Evolutionary conservation across 2,113 vertebrate species (phyloP).

Genomic region (Thalassoma bifasciatum): DNA sequence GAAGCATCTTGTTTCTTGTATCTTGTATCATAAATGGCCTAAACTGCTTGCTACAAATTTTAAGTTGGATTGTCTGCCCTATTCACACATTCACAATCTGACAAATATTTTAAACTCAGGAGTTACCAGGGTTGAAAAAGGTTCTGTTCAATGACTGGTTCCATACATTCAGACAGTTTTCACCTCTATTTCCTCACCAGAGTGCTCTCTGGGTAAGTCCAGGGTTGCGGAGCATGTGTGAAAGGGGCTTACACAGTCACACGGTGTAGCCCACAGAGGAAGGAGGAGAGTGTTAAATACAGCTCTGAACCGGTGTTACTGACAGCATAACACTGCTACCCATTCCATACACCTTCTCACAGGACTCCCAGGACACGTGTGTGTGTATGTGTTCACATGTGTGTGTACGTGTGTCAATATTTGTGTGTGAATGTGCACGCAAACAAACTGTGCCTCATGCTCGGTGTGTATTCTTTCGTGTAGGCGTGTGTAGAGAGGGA

Average conservation of each 20-base stretch:
- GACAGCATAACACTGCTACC: constrained; percentile 11
- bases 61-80: too few species aligned
- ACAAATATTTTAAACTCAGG: background rate
- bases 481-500: background rate
- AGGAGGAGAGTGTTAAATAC: background rate
- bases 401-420: background rate
- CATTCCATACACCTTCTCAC: constrained; percentile 2
- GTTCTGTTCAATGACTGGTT: background rate
- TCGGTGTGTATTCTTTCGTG: constrained; percentile 1
- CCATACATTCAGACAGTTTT: background rate
- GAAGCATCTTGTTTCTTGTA: too few species aligned
- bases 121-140: background rate
- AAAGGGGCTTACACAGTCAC: background rate
- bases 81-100: background rate
- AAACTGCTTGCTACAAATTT: too few species aligned
- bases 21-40: too few species aligned
- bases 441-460: background rate
- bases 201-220: background rate
- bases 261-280: background rate
- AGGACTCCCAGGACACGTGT: background rate
- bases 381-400: constrained; percentile 2
- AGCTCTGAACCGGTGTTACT: background rate
- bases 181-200: background rate
- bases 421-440: background rate
- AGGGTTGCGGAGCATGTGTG: background rate